Evolutionary conservation across 1,140 invertebrate genomes (phyloP).

Genomic region (Nephila pilipes): DNA sequence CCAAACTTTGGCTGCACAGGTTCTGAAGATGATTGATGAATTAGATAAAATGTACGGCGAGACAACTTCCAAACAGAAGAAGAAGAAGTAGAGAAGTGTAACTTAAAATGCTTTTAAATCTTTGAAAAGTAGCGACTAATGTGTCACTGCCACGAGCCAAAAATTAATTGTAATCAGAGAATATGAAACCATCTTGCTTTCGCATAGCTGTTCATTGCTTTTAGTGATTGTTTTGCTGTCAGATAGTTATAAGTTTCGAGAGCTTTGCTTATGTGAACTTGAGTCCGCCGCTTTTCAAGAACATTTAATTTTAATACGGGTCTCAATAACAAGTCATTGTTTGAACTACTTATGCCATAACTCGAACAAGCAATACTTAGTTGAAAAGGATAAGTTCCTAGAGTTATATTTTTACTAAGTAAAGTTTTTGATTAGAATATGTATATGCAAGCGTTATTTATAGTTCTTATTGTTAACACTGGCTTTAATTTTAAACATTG

Average conservation of each 20-base stretch:
- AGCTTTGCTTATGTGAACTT: background rate
- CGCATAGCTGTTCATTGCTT: background rate
- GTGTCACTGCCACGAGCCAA: background rate
- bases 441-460: background rate
- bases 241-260: background rate
- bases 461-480: too few relatives aligned
- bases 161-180: background rate
- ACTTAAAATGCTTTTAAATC: background rate
- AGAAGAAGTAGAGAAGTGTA: background rate
- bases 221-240: background rate
- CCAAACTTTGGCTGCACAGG: conserved; percentile 31
- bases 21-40: conserved; percentile 71
- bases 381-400: conserved; percentile 17
- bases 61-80: conserved; percentile 7
- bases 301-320: background rate
- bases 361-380: background rate
- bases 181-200: background rate
- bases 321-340: background rate
- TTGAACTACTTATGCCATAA: background rate
- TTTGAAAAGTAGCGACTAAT: background rate
- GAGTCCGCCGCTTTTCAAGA: background rate
- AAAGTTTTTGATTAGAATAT: too few relatives aligned
- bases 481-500: background rate
- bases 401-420: too few relatives aligned
- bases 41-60: conserved; percentile 61